Evolutionary conservation across 2,888 invertebrate genomes (phyloP), one percentile per base, ranked within the genome.

Genomic region (Arge pagana): DNA sequence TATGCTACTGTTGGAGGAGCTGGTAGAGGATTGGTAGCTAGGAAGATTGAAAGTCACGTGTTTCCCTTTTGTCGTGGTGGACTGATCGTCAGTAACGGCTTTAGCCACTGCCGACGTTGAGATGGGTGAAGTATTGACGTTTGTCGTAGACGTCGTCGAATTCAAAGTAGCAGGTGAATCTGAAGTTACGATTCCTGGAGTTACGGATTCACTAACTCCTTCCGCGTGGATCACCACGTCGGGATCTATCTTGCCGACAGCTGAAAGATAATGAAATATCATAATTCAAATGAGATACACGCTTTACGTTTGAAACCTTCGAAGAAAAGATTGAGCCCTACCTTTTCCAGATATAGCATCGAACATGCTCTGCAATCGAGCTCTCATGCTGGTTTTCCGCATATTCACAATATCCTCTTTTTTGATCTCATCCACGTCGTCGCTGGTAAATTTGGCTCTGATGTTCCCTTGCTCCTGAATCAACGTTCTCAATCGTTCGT

Each of bases 281-380:
- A 15, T 5, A 11, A 15, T 15, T 21, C 19, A 39, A 19, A 21
- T n/a, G 7, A 11, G 1, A 16, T 15, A 30, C 3, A 23, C 7
- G 19, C n/a, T 2, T 13, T 3, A 3, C 21, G 28, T 18, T 10
- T 30, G 3, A 36, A 13, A 49, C 10, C 28, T 40, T 1, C 3
- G 4, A n/a, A n/a, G n/a, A n/a, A n/a, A n/a, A n/a, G n/a, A n/a
- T n/a, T n/a, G n/a, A n/a, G n/a, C n/a, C 60, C 67, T 59, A 72
- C 72, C 62, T 66, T 74, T 74, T 3, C 76, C 76, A 13, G 74
- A 73, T 58, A 75, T 73, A 3, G 75, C 76, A 52, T 76, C 70
- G 21, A 75, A 75, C 76, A 76, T 76, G 35, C 72, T 76, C 42
- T 74, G 71, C 10, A 76, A 59, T 48, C 73, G 68, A 1, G 67